Conservation (phyloP, 1,140 invertebrate genomes). For the Chironomus striatipennis region DNA sequence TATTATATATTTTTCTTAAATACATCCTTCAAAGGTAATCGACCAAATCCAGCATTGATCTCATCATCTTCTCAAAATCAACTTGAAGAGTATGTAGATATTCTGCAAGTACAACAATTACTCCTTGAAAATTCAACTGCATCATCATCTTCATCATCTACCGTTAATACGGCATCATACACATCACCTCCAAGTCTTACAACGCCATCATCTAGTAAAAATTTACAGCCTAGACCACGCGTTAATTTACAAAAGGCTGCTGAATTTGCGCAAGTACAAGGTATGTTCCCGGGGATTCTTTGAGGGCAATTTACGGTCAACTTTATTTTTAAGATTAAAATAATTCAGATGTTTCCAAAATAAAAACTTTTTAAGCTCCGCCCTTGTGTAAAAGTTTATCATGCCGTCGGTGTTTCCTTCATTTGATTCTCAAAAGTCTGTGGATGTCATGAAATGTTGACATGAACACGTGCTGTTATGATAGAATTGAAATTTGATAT, state of each 20-base stretch:
- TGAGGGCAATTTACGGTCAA: neutral
- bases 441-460: too few species aligned
- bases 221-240: conserved; percentile 29
- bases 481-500: too few species aligned
- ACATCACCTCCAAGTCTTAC: conserved; percentile 18
- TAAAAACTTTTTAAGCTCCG: neutral
- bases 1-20: too few species aligned
- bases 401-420: neutral
- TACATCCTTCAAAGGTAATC: conserved; percentile 19
- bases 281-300: conserved; percentile 21
- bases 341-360: neutral
- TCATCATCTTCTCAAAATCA: conserved; percentile 25
- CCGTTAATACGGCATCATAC: conserved; percentile 26
- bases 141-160: conserved; percentile 28
- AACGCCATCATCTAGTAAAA: conserved; percentile 19
- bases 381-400: neutral
- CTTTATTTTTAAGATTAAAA: neutral
- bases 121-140: conserved; percentile 40
- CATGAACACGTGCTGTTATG: too few species aligned
- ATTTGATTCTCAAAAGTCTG: too few species aligned
- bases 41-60: conserved; percentile 10
- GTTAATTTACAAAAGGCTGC: conserved; percentile 38
- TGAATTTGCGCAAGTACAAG: conserved; percentile 38
- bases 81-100: conserved; percentile 46
- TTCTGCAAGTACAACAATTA: conserved; percentile 45